phyloP scores from a whole-genome alignment of 2,888 invertebrate species.

The Agrotis ipsilon region DNA sequence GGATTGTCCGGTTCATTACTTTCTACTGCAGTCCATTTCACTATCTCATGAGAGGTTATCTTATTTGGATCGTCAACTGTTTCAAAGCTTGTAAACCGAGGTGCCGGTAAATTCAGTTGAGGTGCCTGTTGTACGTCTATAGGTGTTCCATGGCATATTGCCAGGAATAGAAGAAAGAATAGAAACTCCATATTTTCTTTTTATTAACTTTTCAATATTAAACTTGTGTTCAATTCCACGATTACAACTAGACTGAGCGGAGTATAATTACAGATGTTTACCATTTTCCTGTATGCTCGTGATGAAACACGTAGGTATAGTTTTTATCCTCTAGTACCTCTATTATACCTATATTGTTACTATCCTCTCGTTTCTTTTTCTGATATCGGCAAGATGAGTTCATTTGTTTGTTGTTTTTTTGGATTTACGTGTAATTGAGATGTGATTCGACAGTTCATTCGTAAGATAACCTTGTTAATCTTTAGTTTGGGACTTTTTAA shows the following conservation, averaged over 20 bases:
- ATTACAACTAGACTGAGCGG: conserved; percentile 14
- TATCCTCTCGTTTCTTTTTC: conserved; percentile 5
- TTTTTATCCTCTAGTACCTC: too few relatives aligned
- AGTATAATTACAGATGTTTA: neutral
- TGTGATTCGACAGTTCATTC: too few relatives aligned
- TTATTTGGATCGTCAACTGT: conserved; percentile 21
- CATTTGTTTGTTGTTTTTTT: neutral
- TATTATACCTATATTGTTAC: too few relatives aligned
- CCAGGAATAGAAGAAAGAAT: conserved; percentile 2
- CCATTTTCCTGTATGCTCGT: neutral
- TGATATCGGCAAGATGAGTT: neutral
- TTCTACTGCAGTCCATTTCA: conserved; percentile 22
- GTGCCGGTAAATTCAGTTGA: conserved; percentile 8
- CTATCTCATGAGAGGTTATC: conserved; percentile 17
- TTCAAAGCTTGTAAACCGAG: neutral
- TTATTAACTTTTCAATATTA: neutral
- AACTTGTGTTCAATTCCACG: conserved; percentile 4
- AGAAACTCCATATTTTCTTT: conserved; percentile 9
- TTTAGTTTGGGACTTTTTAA: neutral
- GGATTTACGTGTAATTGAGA: neutral
- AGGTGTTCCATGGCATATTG: conserved; percentile 15
- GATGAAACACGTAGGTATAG: neutral
- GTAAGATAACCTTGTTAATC: too few relatives aligned
- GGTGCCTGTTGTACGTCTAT: conserved; percentile 2
- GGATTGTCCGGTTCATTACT: conserved; percentile 21